Evolutionary conservation across 2,113 vertebrate genomes (phyloP).

Genomic region (Gymnobelideus leadbeateri): DNA sequence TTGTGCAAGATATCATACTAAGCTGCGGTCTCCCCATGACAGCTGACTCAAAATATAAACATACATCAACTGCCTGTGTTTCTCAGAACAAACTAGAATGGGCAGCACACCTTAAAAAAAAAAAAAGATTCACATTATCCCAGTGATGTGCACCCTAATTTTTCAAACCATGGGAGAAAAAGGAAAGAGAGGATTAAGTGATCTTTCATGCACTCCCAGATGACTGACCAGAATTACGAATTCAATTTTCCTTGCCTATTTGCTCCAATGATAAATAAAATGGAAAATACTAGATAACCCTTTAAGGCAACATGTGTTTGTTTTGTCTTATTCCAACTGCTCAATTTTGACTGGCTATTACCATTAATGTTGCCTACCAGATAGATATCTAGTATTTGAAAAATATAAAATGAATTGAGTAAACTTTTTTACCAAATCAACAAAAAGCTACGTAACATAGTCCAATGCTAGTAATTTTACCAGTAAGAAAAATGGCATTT

Average conservation of each 20-base stretch:
- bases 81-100: conserved; percentile 85
- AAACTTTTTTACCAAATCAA: conserved; percentile 85
- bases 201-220: conserved; percentile 86
- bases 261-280: conserved; percentile 87
- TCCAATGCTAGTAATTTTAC: conserved; percentile 84
- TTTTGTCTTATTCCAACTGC: conserved; percentile 85
- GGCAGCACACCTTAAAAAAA: conserved; percentile 83
- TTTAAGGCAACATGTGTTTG: conserved; percentile 92
- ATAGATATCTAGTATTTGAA: conserved; percentile 87
- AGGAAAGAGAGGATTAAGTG: conserved; percentile 82
- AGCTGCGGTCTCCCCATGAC: conserved; percentile 98
- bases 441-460: conserved; percentile 84
- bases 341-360: conserved; percentile 83
- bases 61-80: conserved; percentile 89
- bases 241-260: conserved; percentile 83
- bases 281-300: conserved; percentile 90
- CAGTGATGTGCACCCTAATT: conserved; percentile 85
- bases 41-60: conserved; percentile 92
- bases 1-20: conserved; percentile 99
- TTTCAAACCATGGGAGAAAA: conserved; percentile 84
- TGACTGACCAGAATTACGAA: conserved; percentile 82
- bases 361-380: conserved; percentile 87
- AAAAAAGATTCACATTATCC: conserved; percentile 77
- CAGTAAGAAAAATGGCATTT: conserved; percentile 86
- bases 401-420: conserved; percentile 85